Evolutionary conservation across 2,797 vertebrate genomes (phyloP).

Genomic region (Danionella dracula): DNA sequence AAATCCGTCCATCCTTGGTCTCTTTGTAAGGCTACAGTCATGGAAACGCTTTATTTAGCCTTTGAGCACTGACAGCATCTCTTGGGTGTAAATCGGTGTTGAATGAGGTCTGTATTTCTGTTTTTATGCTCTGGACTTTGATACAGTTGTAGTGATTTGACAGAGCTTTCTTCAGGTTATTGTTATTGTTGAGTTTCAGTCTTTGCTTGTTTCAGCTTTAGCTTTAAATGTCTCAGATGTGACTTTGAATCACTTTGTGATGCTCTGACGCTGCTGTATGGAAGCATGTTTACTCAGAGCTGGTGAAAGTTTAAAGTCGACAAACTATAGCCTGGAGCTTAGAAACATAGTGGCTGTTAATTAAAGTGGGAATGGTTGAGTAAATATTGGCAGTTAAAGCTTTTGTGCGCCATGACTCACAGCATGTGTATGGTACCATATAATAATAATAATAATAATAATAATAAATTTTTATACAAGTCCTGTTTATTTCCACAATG

Average conservation of each 20-base stretch:
- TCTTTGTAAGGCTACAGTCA: constrained; percentile 10
- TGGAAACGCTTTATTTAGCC: constrained; percentile 6
- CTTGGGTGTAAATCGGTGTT: no score
- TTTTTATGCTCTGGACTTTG: constrained; percentile 1
- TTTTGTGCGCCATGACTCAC: no score
- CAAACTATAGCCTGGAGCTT: no score
- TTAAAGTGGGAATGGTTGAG: no score
- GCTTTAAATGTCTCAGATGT: background rate
- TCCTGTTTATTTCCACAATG: no score
- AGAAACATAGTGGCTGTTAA: no score
- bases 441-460: no score
- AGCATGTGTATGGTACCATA: no score
- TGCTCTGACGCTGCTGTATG: background rate
- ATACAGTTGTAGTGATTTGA: background rate
- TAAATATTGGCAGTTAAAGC: no score
- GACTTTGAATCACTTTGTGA: background rate
- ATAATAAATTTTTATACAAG: no score
- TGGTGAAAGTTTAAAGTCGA: background rate
- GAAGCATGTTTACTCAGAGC: background rate
- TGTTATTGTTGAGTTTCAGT: constrained; percentile 18
- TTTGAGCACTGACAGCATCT: background rate
- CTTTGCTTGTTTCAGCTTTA: constrained; percentile 22
- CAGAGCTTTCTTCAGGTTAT: background rate
- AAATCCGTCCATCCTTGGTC: background rate
- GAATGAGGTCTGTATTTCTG: constrained; percentile 9